Evolutionary conservation across 1,140 invertebrate genomes (phyloP).

Genomic region (Megalonaias nervosa): DNA sequence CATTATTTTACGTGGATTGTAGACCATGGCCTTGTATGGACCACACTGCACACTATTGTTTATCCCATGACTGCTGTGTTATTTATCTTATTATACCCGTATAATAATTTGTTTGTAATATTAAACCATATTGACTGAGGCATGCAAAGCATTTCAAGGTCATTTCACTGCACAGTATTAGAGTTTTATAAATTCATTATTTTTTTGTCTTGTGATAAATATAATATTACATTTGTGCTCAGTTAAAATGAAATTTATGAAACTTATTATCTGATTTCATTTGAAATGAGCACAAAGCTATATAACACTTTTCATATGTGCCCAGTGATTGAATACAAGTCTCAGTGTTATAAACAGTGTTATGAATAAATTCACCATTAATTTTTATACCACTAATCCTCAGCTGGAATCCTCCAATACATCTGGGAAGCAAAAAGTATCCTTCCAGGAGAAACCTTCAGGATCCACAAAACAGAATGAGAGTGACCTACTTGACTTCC

Average conservation of each 20-base stretch:
- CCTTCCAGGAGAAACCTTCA: conserved; percentile 46
- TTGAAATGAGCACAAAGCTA: neutral
- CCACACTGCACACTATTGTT: too few species aligned
- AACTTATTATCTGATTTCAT: neutral
- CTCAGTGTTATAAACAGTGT: neutral
- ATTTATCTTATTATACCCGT: too few species aligned
- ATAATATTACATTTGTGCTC: too few species aligned
- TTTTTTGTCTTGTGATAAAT: too few species aligned
- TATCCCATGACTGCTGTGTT: too few species aligned
- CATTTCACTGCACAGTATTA: too few species aligned
- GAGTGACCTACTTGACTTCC: conserved; percentile 65
- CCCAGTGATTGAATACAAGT: neutral
- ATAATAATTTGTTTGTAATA: too few species aligned
- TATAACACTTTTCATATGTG: neutral
- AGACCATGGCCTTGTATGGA: too few species aligned
- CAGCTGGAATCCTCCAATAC: conserved; percentile 46
- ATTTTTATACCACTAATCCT: neutral
- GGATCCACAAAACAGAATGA: conserved; percentile 33
- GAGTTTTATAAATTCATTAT: neutral
- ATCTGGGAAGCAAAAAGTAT: conserved; percentile 44
- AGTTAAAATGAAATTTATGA: neutral
- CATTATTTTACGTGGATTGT: too few species aligned
- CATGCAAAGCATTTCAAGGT: too few species aligned
- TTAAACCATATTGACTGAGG: too few species aligned
- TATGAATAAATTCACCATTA: neutral